Base-by-base conservation (phyloP, 1,140 invertebrate genomes). In the Drosophila guanche region DNA sequence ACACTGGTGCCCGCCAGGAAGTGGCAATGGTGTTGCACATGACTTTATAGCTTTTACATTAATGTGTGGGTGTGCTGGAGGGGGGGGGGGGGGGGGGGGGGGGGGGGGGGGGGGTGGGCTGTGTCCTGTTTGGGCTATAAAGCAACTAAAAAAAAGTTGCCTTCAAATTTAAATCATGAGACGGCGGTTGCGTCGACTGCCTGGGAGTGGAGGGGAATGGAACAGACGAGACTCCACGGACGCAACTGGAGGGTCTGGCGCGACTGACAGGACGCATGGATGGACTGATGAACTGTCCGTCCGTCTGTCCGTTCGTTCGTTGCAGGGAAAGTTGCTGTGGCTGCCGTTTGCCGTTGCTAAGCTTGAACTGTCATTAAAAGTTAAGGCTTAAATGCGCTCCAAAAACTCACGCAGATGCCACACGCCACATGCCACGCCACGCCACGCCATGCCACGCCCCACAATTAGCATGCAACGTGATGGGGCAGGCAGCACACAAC, bases 161-260 rank as follows among this genome's bases (percentile, higher is more conserved):
- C 76, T 85, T 74, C 10, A 80, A 77, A 86, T 85, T 85, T 86
- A 85, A 85, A 86, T 86, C 77, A 80, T 78, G 74, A 86, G 69
- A 72, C 59, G 66, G 73, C 81, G 74, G 69, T 80, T 84, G 74
- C 16, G 16, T 0, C 16, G 16, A 20, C 16, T 20, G 16, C 16
- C 16, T 20, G 16, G 16, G 1, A 1, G 16, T 0, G 16, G 16
- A 20, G 16, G 16, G 16, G 16, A 20, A 20, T 20, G 16, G 16
- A 20, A 20, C 16, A 20, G 16, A 20, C 16, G 16, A 20, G 16
- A 20, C 16, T 20, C 0, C 16, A 20, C 0, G 16, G 16, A 20
- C 16, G 16, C 16, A 20, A 1, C n/a, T n/a, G n/a, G n/a, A n/a
- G n/a, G n/a, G n/a, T n/a, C n/a, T n/a, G n/a, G n/a, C n/a, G n/a